Base-by-base conservation (phyloP, 92 coral and sea anemone species). In the Porites rus region DNA sequence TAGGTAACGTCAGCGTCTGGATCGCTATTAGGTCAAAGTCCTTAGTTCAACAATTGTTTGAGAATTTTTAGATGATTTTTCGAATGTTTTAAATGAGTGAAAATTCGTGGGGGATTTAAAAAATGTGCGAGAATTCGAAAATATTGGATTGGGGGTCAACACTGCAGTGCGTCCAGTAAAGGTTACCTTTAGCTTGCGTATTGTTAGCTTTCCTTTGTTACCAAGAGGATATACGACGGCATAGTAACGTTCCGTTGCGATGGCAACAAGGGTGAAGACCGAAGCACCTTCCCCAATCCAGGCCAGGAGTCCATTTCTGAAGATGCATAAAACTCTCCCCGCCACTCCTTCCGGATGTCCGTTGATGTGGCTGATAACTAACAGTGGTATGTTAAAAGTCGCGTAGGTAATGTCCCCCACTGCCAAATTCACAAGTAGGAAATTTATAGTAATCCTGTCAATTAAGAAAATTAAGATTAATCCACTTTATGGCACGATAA, bases 201-300 rank as follows among this genome's bases (percentile, higher is more conserved):
- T 67, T 25, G 72, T 18, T 43, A 67, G 13, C 24, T 67, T 67
- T 19, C 10, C 4, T 19, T 7, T 67, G 72, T 19, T 19, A 6
- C 14, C 72, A 67, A 7, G 51, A n/a, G 74, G 74, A 69, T 69
- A 12, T 28, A 10, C 11, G 6, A 69, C 74, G 4, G 74, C 74
- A 69, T 25, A 69, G 51, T 69, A 69, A 52, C 74, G 74, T 24
- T 69, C 74, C 31, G 17, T 52, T 2, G 74, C 74, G 31, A 69
- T 69, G 13, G 43, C 51, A 22, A 69, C 51, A 14, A 69, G 38
- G 43, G 74, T 69, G 51, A 69, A 69, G 54, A 52, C 10, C 7
- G 74, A 69, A n/a, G 50, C 28, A 31, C 7, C 18, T 12, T 14
- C 51, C 7, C 53, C 74, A n/a, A 69, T 16, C 74, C 52, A 69